Conservation (phyloP, 2,797 vertebrate genomes). For the Ptychadena robeensis region DNA sequence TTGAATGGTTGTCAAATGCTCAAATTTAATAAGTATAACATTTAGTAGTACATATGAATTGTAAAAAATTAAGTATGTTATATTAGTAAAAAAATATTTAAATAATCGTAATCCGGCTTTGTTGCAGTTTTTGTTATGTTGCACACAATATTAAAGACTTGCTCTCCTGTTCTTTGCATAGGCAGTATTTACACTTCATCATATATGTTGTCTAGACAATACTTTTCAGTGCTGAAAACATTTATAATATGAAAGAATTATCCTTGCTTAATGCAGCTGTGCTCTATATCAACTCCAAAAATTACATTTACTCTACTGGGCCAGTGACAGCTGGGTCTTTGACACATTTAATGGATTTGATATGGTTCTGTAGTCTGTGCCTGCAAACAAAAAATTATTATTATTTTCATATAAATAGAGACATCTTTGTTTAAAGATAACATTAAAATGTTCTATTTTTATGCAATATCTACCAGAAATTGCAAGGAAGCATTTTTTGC, state of each 20-base stretch:
- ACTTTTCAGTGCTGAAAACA: slow-evolving; percentile 77
- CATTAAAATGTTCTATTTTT: slow-evolving; percentile 56
- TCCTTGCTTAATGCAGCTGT: slow-evolving; percentile 80
- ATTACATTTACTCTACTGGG: slow-evolving; percentile 79
- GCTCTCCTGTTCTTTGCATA: slow-evolving; percentile 11
- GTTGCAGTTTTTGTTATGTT: not conserved
- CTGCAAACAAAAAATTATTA: slow-evolving; percentile 78
- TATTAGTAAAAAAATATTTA: not conserved
- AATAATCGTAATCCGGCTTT: not conserved
- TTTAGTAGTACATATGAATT: not conserved
- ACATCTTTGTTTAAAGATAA: slow-evolving; percentile 59
- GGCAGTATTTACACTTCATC: slow-evolving; percentile 66
- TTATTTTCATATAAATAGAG: slow-evolving; percentile 75
- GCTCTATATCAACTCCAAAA: slow-evolving; percentile 82
- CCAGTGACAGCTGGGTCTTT: slow-evolving; percentile 82
- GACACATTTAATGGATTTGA: slow-evolving; percentile 79
- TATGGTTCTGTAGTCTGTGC: slow-evolving; percentile 72
- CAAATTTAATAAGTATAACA: not conserved
- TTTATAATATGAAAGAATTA: slow-evolving; percentile 81
- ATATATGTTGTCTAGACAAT: slow-evolving; percentile 80
- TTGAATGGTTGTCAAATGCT: not conserved
- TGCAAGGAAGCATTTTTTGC: slow-evolving; percentile 54
- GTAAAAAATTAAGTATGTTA: not conserved
- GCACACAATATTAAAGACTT: not conserved
- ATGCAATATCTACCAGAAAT: slow-evolving; percentile 50